Base-by-base conservation (phyloP, 2,797 vertebrate species). In the Eulemur coronatus region DNA sequence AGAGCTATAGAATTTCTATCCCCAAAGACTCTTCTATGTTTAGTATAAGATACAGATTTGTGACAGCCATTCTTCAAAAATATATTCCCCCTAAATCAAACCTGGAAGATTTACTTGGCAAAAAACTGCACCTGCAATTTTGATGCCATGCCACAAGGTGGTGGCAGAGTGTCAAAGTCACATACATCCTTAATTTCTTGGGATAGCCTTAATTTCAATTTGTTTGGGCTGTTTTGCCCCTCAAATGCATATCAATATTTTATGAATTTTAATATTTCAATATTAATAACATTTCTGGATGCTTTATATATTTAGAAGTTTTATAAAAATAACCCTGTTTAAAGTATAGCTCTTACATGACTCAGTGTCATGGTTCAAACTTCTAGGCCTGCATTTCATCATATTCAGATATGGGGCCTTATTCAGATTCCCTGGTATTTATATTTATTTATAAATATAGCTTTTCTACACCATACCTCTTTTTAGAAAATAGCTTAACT, bases 151-250 rank as follows among this genome's bases (percentile, higher is more conserved):
- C 79, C 96, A 84, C 91, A 94, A 94, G 69, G 91, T 80, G 91
- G 93, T 61, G 86, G 73, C 89, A 91, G 65, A 67, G 73, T 95
- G 65, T 95, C 89, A 76, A 72, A 79, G 52, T 55, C 65, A 46
- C 33, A 4, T 35, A 7, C 67, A 41, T 5, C 61, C 26, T 94
- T 78, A 20, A 48, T 88, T 59, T 82, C 22, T 41, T 35, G 14
- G 9, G 12, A 17, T 22, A 91, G 38, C 30, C 59, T 73, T 81
- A 46, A 67, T 59, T 92, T 94, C 10, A 81, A 5, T 46, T 79
- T 48, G 43, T 63, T 88, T 94, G 86, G 5, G 35, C 46, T 67
- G 10, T 70, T 88, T 88, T 90, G 10, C 5, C 30, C 55, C 57
- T 59, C 52, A 43, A 48, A 94, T 46, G 9, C 33, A 48, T 81